Evolutionary conservation across 2,113 vertebrate species (phyloP).

Genomic region (Pycnonotus jocosus): DNA sequence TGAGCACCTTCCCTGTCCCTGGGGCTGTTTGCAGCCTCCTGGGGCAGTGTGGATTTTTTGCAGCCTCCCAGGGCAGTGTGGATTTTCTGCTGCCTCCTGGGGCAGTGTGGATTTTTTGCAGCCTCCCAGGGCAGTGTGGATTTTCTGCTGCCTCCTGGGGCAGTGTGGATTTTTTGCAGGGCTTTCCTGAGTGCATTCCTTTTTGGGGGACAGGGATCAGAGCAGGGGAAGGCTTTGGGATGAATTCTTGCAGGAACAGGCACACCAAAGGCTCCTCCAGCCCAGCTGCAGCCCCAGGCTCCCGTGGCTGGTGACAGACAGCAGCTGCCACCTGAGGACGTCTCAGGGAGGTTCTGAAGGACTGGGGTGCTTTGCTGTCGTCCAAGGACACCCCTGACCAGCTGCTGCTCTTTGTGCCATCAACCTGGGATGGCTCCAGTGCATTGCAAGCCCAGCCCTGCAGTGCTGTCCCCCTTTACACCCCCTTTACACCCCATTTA

Average conservation of each 20-base stretch:
- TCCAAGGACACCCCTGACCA: rapidly evolving
- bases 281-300: background rate
- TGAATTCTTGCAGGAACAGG: background rate
- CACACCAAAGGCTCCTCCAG: background rate
- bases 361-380: background rate
- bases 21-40: background rate
- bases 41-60: rapidly evolving
- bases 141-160: too few relatives aligned
- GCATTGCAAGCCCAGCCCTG: background rate
- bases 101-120: too few relatives aligned
- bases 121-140: too few relatives aligned
- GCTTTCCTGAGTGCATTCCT: background rate
- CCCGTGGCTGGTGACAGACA: rapidly evolving
- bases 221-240: background rate
- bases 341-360: background rate
- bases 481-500: background rate
- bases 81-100: too few relatives aligned
- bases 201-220: background rate
- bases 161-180: too few relatives aligned
- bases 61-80: background rate
- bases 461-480: background rate
- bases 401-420: background rate
- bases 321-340: background rate
- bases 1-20: background rate
- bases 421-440: rapidly evolving